phyloP scores from a whole-genome alignment of 1,140 invertebrate species.

The Spodoptera frugiperda region DNA sequence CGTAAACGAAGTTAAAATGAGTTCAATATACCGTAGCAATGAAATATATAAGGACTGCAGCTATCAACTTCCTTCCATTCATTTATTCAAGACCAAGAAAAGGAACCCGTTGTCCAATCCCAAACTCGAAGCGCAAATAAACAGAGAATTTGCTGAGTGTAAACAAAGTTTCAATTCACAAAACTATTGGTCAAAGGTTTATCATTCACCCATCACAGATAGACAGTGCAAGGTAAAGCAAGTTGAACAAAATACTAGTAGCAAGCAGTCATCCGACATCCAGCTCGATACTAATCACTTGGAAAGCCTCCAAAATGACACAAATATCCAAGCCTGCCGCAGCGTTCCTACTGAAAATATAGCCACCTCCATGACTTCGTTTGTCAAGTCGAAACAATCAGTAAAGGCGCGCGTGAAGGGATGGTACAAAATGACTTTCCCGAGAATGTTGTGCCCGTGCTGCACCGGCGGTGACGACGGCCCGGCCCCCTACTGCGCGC shows the following conservation, averaged over 20 bases:
- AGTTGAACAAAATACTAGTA: not conserved
- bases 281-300: conserved; percentile 5
- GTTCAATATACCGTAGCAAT: conserved; percentile 49
- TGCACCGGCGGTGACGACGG: conserved; percentile 67
- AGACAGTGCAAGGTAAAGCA: conserved; percentile 46
- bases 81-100: conserved; percentile 43
- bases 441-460: conserved; percentile 70
- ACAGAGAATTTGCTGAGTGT: not conserved
- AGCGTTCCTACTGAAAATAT: conserved; percentile 7
- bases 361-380: conserved; percentile 44
- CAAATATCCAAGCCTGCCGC: not conserved
- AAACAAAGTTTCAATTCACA: not conserved
- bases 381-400: conserved; percentile 28
- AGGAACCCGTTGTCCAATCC: conserved; percentile 12
- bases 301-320: not conserved
- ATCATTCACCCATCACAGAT: conserved; percentile 62
- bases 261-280: not conserved
- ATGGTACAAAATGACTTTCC: conserved; percentile 54
- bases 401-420: conserved; percentile 32
- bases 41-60: conserved; percentile 69
- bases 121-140: not conserved
- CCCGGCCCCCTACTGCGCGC: conserved; percentile 50
- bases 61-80: conserved; percentile 50
- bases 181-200: conserved; percentile 70
- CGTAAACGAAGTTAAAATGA: conserved; percentile 38